Evolutionary conservation across 1,140 invertebrate genomes (phyloP).

Genomic region (Bursaphelenchus mucronatus): DNA sequence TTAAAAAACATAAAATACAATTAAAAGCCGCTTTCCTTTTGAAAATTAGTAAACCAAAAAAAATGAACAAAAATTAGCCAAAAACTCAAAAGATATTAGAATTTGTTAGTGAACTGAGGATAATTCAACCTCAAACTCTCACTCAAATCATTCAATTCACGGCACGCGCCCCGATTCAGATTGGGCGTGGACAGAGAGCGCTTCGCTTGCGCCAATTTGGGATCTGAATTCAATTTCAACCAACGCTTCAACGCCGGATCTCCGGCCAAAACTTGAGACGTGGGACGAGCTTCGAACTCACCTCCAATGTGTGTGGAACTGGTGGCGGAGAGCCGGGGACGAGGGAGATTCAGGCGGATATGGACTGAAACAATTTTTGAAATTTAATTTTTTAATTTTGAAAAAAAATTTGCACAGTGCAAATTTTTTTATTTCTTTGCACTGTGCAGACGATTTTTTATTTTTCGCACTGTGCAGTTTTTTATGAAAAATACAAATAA

Average conservation of each 20-base stretch:
- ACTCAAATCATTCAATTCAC: constrained; percentile 32
- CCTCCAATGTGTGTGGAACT: constrained; percentile 29
- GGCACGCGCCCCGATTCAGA: constrained; percentile 14
- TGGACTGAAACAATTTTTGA: constrained; percentile 34
- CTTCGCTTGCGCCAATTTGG: background rate
- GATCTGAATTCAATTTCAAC: too few species aligned
- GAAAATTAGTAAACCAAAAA: too few species aligned
- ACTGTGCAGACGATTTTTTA: background rate
- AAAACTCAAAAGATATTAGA: too few species aligned
- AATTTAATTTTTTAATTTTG: background rate
- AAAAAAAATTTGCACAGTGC: too few species aligned
- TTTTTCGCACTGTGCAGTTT: background rate
- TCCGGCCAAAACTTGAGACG: constrained; percentile 8
- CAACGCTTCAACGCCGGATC: too few species aligned
- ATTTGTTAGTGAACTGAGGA: background rate
- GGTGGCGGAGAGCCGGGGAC: constrained; percentile 43
- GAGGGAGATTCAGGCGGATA: constrained; percentile 43
- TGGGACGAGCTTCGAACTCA: constrained; percentile 36
- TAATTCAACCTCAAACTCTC: constrained; percentile 41
- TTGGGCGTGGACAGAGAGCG: constrained; percentile 28
- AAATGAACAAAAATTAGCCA: too few species aligned
- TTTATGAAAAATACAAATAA: too few species aligned
- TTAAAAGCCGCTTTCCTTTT: too few species aligned
- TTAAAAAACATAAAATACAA: too few species aligned
- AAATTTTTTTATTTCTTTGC: too few species aligned